Evolutionary conservation across 1,140 invertebrate species (phyloP).

Genomic region (Sinonovacula constricta): DNA sequence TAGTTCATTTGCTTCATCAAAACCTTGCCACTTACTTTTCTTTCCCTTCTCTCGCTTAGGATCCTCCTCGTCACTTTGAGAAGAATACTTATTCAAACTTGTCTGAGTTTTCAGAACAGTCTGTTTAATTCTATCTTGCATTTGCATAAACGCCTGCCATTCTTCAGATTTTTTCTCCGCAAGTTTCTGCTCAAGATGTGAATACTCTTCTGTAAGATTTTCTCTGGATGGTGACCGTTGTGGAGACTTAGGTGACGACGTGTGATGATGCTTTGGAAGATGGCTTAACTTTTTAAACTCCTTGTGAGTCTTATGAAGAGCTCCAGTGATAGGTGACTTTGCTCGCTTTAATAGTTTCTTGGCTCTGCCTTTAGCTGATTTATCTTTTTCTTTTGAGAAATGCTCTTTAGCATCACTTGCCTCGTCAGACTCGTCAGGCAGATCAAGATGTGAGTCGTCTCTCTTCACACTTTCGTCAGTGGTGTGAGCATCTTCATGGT

Average conservation of each 20-base stretch:
- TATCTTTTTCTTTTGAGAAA: conserved; percentile 45
- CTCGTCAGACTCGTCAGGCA: conserved; percentile 32
- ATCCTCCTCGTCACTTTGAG: conserved; percentile 56
- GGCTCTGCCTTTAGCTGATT: conserved; percentile 46
- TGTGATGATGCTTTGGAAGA: conserved; percentile 59
- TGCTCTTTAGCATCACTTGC: conserved; percentile 20
- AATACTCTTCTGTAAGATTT: conserved; percentile 62
- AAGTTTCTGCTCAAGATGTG: conserved; percentile 57
- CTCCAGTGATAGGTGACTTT: conserved; percentile 44
- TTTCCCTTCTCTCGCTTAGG: conserved; percentile 33
- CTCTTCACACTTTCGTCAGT: conserved; percentile 36
- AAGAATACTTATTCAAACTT: conserved; percentile 74
- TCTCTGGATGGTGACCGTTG: conserved; percentile 64
- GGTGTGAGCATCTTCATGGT: conserved; percentile 59
- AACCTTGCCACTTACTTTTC: conserved; percentile 47
- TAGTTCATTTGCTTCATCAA: conserved; percentile 46
- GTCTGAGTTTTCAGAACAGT: conserved; percentile 76
- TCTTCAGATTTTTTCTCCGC: conserved; percentile 77
- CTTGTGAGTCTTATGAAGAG: conserved; percentile 46
- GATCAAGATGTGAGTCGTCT: conserved; percentile 12
- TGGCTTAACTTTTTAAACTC: conserved; percentile 52
- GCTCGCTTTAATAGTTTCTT: conserved; percentile 44
- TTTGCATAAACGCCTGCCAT: conserved; percentile 79
- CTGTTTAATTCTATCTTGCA: conserved; percentile 77
- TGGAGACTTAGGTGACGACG: conserved; percentile 64